Percentiles rank a stretch among this genome's conserved stretches.
These are phyloP conservation scores for Petromus typicus DNA, from an alignment of 2,113 vertebrate genomes.

Conservation along the genomic window DNA sequence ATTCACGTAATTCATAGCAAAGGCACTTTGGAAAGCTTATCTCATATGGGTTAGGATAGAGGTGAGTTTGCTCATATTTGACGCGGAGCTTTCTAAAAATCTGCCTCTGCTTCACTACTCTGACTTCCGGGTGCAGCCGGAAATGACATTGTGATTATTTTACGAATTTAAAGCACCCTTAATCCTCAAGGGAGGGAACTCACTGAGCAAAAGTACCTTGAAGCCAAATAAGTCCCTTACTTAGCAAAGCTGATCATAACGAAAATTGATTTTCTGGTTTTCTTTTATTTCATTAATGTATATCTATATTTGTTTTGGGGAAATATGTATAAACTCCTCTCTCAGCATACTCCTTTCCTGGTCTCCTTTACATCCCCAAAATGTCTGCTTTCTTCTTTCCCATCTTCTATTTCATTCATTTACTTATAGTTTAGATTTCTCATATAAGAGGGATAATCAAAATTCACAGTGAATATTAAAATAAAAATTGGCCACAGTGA, in stretches of 20 bases:
- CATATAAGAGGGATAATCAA: background rate
- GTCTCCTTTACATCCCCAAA: background rate
- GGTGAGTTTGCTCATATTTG: background rate
- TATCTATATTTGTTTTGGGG: background rate
- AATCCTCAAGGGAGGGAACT: background rate
- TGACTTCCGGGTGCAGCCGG: background rate
- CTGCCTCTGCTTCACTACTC: background rate
- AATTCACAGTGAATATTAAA: background rate
- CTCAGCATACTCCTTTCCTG: background rate
- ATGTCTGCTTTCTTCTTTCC: background rate
- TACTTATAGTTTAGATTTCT: background rate
- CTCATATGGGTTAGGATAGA: background rate
- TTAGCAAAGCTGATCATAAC: background rate
- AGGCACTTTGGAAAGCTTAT: background rate
- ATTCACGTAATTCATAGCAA: slow-evolving; percentile 19
- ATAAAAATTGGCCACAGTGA: background rate
- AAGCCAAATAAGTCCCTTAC: background rate
- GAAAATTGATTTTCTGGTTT: background rate
- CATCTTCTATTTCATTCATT: background rate
- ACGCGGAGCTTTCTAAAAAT: slow-evolving; percentile 5
- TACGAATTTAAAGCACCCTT: background rate
- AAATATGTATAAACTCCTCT: background rate
- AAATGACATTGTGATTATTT: background rate
- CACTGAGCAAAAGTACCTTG: background rate
- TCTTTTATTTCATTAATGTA: background rate